phyloP scores from a whole-genome alignment of 2,113 vertebrate genomes.

The Sakesphorus luctuosus region DNA sequence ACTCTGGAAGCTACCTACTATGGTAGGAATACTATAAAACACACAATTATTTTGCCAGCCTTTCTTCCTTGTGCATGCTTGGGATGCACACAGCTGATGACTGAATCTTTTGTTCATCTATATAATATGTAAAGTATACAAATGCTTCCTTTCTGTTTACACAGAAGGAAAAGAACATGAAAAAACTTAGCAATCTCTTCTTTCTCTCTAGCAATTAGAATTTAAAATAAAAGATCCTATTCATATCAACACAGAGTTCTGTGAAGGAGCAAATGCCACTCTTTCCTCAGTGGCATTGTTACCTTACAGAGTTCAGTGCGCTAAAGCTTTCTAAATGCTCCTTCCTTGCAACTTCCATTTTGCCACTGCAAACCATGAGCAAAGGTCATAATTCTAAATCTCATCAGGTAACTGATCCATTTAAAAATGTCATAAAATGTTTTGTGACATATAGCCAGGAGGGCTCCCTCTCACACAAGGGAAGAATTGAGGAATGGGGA shows the following conservation, averaged over 20 bases:
- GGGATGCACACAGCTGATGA: background rate
- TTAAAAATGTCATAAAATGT: background rate
- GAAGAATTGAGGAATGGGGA: background rate
- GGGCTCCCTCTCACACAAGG: background rate
- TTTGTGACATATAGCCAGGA: background rate
- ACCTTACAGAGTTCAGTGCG: background rate
- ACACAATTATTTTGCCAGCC: background rate
- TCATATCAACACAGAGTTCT: background rate
- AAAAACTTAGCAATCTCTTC: background rate
- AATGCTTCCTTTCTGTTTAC: background rate
- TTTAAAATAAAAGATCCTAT: background rate
- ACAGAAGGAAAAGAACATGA: background rate
- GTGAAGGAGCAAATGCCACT: background rate
- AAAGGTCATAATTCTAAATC: background rate
- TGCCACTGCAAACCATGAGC: background rate
- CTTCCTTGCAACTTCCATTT: background rate
- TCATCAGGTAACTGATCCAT: background rate
- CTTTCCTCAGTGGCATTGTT: background rate
- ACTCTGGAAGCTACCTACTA: background rate
- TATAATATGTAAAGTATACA: background rate
- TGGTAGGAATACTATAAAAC: background rate
- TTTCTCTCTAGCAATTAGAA: background rate
- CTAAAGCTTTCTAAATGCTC: rapidly evolving
- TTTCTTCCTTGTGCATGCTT: background rate
- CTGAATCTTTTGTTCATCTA: background rate